Conservation (phyloP, 2,888 invertebrate genomes). For the Eilema sororculum region DNA sequence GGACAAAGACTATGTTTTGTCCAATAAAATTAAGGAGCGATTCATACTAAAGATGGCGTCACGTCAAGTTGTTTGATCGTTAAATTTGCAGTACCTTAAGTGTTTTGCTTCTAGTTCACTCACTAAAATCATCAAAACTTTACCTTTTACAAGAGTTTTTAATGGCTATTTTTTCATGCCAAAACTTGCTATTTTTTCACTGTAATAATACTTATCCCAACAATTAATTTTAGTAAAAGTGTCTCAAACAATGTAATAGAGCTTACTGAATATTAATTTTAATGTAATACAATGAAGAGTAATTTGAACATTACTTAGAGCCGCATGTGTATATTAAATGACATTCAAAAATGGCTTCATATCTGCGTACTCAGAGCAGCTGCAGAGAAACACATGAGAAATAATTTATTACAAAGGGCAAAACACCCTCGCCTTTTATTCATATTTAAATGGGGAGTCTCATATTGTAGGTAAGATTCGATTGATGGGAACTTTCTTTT, state of each 20-base stretch:
- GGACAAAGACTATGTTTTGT: slow-evolving; percentile 80
- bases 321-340: slow-evolving; percentile 31
- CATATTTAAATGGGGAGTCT: slow-evolving; percentile 57
- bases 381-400: slow-evolving; percentile 47
- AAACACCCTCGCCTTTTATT: slow-evolving; percentile 57
- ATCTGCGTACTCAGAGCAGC: slow-evolving; percentile 35
- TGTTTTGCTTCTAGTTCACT: slow-evolving; percentile 24
- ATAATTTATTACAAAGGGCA: slow-evolving; percentile 60
- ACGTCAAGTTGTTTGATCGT: slow-evolving; percentile 52
- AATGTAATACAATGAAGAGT: slow-evolving; percentile 22
- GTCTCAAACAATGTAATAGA: slow-evolving; percentile 1
- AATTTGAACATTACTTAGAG: slow-evolving; percentile 18
- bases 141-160: slow-evolving; percentile 18
- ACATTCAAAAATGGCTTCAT: slow-evolving; percentile 38
- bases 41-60: slow-evolving; percentile 50
- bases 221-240: slow-evolving; percentile 15
- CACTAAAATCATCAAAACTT: slow-evolving; percentile 30
- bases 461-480: slow-evolving; percentile 42
- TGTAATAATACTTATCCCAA: background rate
- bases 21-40: slow-evolving; percentile 77
- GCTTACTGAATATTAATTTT: slow-evolving; percentile 15
- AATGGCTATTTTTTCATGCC: slow-evolving; percentile 22
- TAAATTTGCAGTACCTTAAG: slow-evolving; percentile 32
- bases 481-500: slow-evolving; percentile 30
- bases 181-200: slow-evolving; percentile 5